phyloP scores from a whole-genome alignment of 1,140 invertebrate species.

The Euwallacea fornicatus region DNA sequence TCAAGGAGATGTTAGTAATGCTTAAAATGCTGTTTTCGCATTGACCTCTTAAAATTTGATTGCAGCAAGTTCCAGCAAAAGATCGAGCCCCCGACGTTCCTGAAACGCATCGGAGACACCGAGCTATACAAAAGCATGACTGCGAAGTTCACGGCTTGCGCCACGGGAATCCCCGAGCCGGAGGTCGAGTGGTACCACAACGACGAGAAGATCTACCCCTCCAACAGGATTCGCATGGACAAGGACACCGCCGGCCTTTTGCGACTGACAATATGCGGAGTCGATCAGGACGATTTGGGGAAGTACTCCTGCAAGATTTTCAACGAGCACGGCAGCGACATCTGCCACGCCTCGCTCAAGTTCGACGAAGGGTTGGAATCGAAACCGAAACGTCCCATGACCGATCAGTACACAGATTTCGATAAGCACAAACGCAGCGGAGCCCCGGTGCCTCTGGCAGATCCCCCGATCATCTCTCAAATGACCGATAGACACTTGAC shows the following conservation, averaged over 20 bases:
- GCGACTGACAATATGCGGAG: conserved; percentile 72
- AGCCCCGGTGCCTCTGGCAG: conserved; percentile 78
- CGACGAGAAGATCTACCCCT: conserved; percentile 74
- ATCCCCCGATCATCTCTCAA: conserved; percentile 84
- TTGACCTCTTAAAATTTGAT: not conserved
- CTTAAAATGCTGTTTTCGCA: not conserved
- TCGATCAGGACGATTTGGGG: conserved; percentile 78
- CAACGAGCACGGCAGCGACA: conserved; percentile 82
- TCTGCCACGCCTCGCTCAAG: conserved; percentile 77
- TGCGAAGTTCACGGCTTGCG: conserved; percentile 89
- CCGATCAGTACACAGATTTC: conserved; percentile 81
- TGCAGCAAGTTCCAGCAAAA: conserved; percentile 70
- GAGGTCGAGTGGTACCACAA: conserved; percentile 85
- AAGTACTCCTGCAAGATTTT: conserved; percentile 78
- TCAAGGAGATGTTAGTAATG: conserved; percentile 76
- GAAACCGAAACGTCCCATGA: conserved; percentile 67
- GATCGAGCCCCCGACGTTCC: conserved; percentile 80
- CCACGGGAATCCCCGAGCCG: conserved; percentile 81
- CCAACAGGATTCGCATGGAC: conserved; percentile 79
- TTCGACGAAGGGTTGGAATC: conserved; percentile 73
- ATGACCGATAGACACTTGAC: conserved; percentile 85
- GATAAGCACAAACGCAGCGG: conserved; percentile 82
- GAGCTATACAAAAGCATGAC: conserved; percentile 86
- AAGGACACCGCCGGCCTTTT: conserved; percentile 79
- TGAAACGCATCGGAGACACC: conserved; percentile 86